A percentile compares a stretch with the other conserved stretches of the same genome.
phyloP scores from a whole-genome alignment of 2,113 vertebrate genomes.

The Antidorcas marsupialis region DNA sequence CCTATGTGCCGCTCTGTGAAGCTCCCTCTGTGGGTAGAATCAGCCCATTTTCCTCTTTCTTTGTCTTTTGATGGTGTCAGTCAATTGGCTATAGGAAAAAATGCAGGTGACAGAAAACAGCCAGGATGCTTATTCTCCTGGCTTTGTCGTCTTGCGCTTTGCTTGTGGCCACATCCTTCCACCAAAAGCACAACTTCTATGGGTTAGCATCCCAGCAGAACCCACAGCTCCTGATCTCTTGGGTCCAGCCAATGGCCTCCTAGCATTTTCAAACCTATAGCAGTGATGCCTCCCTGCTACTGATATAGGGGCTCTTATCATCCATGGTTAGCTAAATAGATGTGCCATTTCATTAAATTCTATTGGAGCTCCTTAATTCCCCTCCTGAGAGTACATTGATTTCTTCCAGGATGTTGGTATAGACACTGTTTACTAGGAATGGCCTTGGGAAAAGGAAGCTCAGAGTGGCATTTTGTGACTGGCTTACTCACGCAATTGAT shows the following conservation, averaged over 20 bases:
- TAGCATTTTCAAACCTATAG: background rate
- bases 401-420: background rate
- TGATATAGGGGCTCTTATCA: background rate
- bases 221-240: background rate
- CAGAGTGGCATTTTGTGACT: background rate
- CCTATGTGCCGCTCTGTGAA: background rate
- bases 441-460: background rate
- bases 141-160: rapidly evolving
- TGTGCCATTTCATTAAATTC: background rate
- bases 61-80: background rate
- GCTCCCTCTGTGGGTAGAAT: background rate
- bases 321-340: background rate
- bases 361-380: background rate
- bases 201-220: background rate
- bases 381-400: background rate
- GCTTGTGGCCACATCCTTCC: rapidly evolving
- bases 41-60: background rate
- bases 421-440: background rate
- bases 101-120: too few species aligned
- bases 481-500: background rate
- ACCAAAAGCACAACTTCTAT: background rate
- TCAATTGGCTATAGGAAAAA: rapidly evolving
- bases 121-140: background rate
- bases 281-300: too few species aligned
- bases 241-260: rapidly evolving